Base-by-base conservation (phyloP, 2,113 vertebrate species). In the Grammomys dolichurus region DNA sequence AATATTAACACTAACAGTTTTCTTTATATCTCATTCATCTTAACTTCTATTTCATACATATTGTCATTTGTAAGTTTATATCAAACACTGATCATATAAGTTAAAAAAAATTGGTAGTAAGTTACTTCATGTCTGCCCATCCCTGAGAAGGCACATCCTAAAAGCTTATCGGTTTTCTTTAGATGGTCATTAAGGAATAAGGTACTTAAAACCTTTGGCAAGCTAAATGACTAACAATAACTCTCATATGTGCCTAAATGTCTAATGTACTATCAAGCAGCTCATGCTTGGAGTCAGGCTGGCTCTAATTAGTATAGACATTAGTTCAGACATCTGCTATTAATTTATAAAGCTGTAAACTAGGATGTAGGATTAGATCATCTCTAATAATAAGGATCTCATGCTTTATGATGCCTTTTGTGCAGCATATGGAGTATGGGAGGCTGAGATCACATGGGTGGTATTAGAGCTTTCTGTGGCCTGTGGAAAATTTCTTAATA, bases 251-350 rank as follows among this genome's bases (percentile, higher is more conserved):
- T 65, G 28, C 31, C 24, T 94, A 33, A 46, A 70, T 33, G 40
- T 77, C 1, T 70, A 67, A 81, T 40, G 11, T 33, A 58, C 54
- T 69, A 72, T 19, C 67, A 90, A 88, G 36, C 12, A 58, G 76
- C 65, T 94, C 28, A 82, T 76, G 14, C 48, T 90, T 92, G n/a
- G 46, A 40, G 14, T 96, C 43, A 65, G 51, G 92, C 56, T 67
- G 40, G 26, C 22, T 87, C 67, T 87, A 82, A 87, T 88, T 90
- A 87, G n/a, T 16, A 78, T 33, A 70, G 31, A 96, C 17, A 87
- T 85, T 87, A 87, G n/a, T 31, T 82, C 46, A 70, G 36, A 95
- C 17, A 77, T 69, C 48, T 46, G 12, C 43, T 43, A n/a, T 89
- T 56, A 67, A 19, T 95, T 76, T 87, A 73, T 58, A 87, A 77